These are phyloP conservation scores for Phenganax marumi DNA, from an alignment of 92 coral and sea anemone genomes.

Conservation along the genomic window DNA sequence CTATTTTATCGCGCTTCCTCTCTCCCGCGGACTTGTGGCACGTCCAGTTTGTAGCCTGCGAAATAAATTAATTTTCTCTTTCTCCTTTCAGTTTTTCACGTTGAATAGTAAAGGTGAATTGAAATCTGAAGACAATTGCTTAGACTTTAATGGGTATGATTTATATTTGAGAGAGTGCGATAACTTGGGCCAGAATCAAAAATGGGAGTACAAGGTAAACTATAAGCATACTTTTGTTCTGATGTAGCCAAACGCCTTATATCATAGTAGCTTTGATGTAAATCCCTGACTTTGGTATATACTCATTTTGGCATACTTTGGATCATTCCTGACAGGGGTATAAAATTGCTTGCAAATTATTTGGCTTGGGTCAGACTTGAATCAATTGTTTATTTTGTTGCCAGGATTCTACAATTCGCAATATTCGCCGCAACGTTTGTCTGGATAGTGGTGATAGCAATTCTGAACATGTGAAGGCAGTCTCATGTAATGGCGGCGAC, in stretches of 20 bases:
- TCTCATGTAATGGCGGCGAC: conserved; percentile 65
- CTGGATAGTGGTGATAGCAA: conserved; percentile 77
- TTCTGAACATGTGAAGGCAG: conserved; percentile 63
- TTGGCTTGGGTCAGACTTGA: no score
- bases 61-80: neutral
- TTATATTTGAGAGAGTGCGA: conserved; percentile 89
- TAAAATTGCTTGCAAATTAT: no score
- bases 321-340: no score
- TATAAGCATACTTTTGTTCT: conserved; percentile 1
- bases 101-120: conserved; percentile 93
- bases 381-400: no score
- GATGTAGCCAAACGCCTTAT: neutral
- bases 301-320: no score
- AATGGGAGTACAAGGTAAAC: conserved; percentile 73
- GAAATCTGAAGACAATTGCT: conserved; percentile 93
- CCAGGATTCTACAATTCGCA: conserved; percentile 68
- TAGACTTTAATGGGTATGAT: conserved; percentile 87
- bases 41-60: no score
- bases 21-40: no score
- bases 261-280: no score
- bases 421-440: conserved; percentile 74
- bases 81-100: conserved; percentile 71
- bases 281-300: no score
- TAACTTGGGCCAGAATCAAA: conserved; percentile 86
- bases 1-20: no score